Base-by-base conservation (phyloP, 2,888 invertebrate species). In the Luperina nickerlii region DNA sequence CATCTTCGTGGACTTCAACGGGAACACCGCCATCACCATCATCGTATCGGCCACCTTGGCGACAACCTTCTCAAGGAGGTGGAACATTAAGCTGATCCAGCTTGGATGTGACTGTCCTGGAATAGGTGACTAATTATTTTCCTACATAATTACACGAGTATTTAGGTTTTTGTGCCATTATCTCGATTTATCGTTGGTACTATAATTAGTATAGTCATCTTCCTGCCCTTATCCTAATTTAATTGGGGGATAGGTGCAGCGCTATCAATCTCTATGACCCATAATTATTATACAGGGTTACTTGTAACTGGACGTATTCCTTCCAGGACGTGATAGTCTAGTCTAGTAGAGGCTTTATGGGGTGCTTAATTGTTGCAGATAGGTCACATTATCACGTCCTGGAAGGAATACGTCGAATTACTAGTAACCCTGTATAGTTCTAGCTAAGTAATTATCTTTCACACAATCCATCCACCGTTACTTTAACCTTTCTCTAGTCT, bases 31-130 rank as follows among this genome's bases (percentile, higher is more conserved):
- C 0, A 98, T 98, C 63, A 97, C 97, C 7, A 97, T 98, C 69
- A 97, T 97, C 0, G 95, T 98, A 27, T 97, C 98, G 20, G 98
- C 98, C 0, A 97, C 97, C 0, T 90, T 96, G 0, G 94, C 97
- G 0, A 97, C 97, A 5, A 95, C 97, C 0, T 97, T 98, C 90
- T 96, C 97, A 54, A 97, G 98, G 70, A 97, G 98, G 78, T 98
- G 98, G 98, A 98, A 98, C 91, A 97, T 98, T 67, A 97, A 97
- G 92, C 96, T 98, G 1, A 97, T 97, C 0, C 98, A 98, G 93
- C 97, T 98, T 65, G 97, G 97, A 8, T 98, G 98, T 90, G 97
- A 98, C 86, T 98, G 98, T 80, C 97, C 97, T 1, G 97, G 97
- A 67, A 94, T 97, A 94, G 98, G 98, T 98, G 94, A 92, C n/a